Percentiles rank a stretch among this genome's conserved stretches.
Conservation (phyloP, 2,113 vertebrate genomes). For the Gopherus evgoodei region DNA sequence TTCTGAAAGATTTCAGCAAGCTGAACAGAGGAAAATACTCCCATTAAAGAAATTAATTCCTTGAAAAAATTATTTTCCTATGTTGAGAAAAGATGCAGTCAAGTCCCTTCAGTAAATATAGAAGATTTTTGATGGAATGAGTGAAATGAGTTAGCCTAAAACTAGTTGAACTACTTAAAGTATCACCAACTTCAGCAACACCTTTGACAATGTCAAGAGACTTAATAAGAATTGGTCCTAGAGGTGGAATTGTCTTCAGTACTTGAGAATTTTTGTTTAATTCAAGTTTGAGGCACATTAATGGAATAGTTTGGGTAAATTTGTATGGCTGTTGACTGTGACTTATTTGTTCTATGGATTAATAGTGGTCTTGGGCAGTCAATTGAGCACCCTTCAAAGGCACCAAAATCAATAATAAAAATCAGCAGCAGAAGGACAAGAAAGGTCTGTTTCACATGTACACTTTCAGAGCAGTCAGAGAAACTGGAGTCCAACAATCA, state of each 20-base stretch:
- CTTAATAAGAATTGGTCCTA: not conserved
- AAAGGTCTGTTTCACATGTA: not conserved
- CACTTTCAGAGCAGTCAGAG: not conserved
- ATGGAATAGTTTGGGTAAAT: not conserved
- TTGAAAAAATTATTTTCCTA: not conserved
- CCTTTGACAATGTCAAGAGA: rapidly evolving
- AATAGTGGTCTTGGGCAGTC: not conserved
- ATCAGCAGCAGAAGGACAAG: not conserved
- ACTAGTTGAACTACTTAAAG: not conserved
- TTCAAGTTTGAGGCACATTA: not conserved
- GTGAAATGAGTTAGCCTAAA: not conserved
- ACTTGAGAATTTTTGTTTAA: not conserved
- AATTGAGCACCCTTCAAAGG: not conserved
- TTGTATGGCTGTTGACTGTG: not conserved
- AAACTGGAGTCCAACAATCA: not conserved
- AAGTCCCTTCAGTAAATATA: not conserved
- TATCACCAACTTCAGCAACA: not conserved
- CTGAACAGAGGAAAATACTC: not conserved
- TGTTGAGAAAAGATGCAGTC: not conserved
- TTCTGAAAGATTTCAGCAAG: not conserved
- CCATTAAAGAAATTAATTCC: not conserved
- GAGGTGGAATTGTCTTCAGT: not conserved
- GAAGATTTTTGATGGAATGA: not conserved
- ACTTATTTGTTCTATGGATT: not conserved
- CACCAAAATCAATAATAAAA: not conserved